Percentiles rank a stretch among this genome's conserved stretches.
Evolutionary conservation across 1,140 invertebrate species (phyloP).

Genomic region (Bombus pyrosoma): DNA sequence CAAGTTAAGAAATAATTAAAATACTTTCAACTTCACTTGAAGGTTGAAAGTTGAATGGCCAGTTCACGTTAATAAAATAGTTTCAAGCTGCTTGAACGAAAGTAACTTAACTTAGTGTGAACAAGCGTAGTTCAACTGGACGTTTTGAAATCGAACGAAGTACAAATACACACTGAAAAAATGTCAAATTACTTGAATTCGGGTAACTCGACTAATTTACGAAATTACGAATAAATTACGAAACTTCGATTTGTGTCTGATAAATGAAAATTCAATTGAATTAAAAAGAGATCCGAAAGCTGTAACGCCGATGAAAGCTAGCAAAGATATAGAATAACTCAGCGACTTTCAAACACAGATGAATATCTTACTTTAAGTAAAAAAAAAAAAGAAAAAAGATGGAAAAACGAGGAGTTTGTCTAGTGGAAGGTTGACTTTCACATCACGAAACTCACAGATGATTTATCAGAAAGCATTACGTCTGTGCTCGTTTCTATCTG

Average conservation of each 20-base stretch:
- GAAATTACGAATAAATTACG: background rate
- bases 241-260: background rate
- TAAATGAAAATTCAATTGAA: background rate
- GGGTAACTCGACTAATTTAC: background rate
- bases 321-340: background rate
- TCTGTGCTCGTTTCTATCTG: background rate
- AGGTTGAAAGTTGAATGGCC: background rate
- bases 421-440: background rate
- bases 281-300: too few species aligned
- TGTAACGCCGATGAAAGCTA: background rate
- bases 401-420: background rate
- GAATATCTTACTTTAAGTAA: too few species aligned
- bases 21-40: background rate
- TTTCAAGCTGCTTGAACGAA: background rate
- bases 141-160: background rate
- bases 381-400: too few species aligned
- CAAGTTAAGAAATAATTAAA: background rate
- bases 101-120: too few species aligned
- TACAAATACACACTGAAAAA: too few species aligned
- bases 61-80: background rate
- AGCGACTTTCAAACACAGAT: too few species aligned
- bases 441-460: background rate
- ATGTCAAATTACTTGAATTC: too few species aligned
- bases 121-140: background rate
- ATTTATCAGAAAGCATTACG: conserved; percentile 9